Percentiles rank a stretch among this genome's conserved stretches.
These are phyloP conservation scores for Gallinago paraguaiae DNA, from an alignment of 2,113 vertebrate species.

Conservation along the genomic window DNA sequence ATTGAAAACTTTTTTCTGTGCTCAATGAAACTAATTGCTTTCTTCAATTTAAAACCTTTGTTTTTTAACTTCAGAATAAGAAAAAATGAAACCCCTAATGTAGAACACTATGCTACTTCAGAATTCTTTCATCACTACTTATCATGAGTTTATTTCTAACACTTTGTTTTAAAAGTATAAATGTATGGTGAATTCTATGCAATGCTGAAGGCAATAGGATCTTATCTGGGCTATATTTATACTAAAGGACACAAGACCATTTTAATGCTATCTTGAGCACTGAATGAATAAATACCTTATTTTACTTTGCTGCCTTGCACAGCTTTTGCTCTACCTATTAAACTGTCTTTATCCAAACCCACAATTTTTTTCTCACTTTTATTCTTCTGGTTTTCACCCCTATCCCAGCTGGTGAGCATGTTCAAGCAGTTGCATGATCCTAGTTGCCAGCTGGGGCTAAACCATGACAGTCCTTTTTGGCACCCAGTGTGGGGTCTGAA, in stretches of 20 bases:
- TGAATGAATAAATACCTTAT: neutral
- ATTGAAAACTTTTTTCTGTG: neutral
- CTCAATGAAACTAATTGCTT: neutral
- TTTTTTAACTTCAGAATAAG: neutral
- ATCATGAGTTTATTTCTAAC: neutral
- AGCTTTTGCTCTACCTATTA: neutral
- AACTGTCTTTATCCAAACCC: neutral
- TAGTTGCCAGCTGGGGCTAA: neutral
- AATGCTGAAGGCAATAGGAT: neutral
- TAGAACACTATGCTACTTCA: neutral
- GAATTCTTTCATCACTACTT: neutral
- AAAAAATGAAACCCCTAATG: neutral
- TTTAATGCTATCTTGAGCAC: neutral
- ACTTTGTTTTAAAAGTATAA: neutral
- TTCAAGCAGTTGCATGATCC: neutral
- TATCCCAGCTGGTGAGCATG: neutral
- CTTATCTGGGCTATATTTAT: neutral
- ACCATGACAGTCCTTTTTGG: neutral
- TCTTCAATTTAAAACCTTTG: neutral
- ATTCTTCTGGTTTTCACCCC: neutral
- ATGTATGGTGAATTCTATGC: neutral
- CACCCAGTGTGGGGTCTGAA: neutral
- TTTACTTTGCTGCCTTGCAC: neutral
- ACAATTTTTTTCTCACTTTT: neutral
- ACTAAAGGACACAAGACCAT: neutral